Evolutionary conservation across 2,888 invertebrate genomes (phyloP), one percentile per base, ranked within the genome.

Genomic region (Lasioglossum vierecki): DNA sequence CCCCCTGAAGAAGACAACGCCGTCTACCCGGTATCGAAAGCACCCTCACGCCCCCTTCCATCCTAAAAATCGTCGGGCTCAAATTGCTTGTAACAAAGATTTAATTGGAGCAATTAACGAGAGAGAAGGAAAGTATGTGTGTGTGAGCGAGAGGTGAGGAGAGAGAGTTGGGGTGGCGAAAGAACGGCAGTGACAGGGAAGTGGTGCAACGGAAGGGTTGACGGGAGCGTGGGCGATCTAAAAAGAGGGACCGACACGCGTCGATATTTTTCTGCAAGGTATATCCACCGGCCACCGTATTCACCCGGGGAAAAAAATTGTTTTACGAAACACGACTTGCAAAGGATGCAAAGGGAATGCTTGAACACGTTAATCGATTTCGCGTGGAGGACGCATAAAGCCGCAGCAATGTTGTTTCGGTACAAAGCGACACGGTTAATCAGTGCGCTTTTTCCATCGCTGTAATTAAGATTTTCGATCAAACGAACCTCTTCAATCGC

Each of bases 91-190:
- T 88, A 92, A 90, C 88, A 87, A 91, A 90, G 88, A 91, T 91
- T 91, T 93, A 92, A 93, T 93, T 91, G 92, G 85, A 83, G 87
- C 92, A 92, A 93, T 92, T 93, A 93, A 91, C 91, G 81, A n/a
- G 68, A 22, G 73, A 60, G 81, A 63, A 30, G 11, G 57, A n/a
- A n/a, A 11, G n/a, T 1, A 9, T n/a, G 57, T n/a, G 57, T 57
- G n/a, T 5, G 11, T 66, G 73, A 57, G 15, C 0, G 76, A 63
- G 63, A 39, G 22, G 60, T 44, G 80, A n/a, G 5, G 11, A 13
- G 15, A 63, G 30, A 63, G 63, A 30, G 15, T 63, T n/a, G 68
- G 70, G 82, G 71, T 53, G 77, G 74, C 76, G 79, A 68, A 77
- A 71, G 71, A 57, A 39, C 70, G 39, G 63, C 63, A 80, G 68